Base-by-base conservation (phyloP, 1,140 invertebrate genomes). In the Pseudomyrmex gracilis region DNA sequence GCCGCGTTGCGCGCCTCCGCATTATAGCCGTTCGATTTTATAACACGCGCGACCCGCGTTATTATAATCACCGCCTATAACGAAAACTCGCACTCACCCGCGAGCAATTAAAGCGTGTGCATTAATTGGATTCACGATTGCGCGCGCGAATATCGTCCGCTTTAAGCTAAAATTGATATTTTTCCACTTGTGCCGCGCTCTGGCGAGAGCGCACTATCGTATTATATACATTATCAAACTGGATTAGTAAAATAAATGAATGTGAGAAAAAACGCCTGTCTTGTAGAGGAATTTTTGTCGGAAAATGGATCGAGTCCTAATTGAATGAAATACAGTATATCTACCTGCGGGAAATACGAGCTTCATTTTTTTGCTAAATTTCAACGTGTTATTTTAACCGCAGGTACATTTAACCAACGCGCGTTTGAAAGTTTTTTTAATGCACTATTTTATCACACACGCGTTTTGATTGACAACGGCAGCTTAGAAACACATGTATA, bases 121-220 rank as follows among this genome's bases (percentile, higher is more conserved):
- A 80, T 80, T 80, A 80, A 80, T 80, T 82, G 78, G 71, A 73
- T 82, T 74, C 17, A 45, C 77, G 20, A 47, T 58, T 57, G 55
- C 68, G 43, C 34, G 66, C 53, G 64, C 86, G 67, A 83, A 73
- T 73, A 86, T 67, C 53, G 58, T 53, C 43, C 17, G 53, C 12
- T 12, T 58, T 17, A 9, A 13, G 71, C 10, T 22, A 13, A 80
- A 80, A 70, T 34, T 80, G 53, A 60, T 70, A 78, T 70, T 80
- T 80, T 80, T 80, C 63, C 45, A 4, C 34, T 47, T 17, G n/a
- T 15, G 15, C 15, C 9, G 17, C 20, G 63, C 34, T 34, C 4
- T 34, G 34, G 34, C 34, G 34, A 34, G 51, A 12, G 34, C 20
- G 34, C 17, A 5, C 60, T n/a, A 20, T 68, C 51, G 49, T 24